Conservation (phyloP, 2,888 invertebrate genomes). For the Dicycla oo region DNA sequence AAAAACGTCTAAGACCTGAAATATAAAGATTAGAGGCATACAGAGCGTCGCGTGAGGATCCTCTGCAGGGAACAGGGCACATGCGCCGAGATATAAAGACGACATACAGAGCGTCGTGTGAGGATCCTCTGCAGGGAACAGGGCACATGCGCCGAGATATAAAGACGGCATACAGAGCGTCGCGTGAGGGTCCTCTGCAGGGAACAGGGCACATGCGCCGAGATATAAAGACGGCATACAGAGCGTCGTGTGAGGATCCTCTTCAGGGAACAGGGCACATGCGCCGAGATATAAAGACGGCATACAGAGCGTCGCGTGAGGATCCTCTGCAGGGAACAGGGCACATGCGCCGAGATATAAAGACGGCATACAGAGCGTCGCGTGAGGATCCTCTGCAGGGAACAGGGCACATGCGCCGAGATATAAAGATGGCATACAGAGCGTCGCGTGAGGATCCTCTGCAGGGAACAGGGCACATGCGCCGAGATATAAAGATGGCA, state of each 20-base stretch:
- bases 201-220: no score
- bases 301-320: slow-evolving; percentile 16
- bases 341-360: no score
- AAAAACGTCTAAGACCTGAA: slow-evolving; percentile 39
- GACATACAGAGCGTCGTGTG: no score
- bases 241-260: slow-evolving; percentile 16
- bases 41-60: slow-evolving; percentile 15
- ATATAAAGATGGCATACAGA: slow-evolving; percentile 2
- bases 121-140: slow-evolving; percentile 23
- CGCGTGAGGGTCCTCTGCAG: slow-evolving; percentile 27
- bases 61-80: slow-evolving; percentile 19
- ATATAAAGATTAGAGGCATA: slow-evolving; percentile 8
- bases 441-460: slow-evolving; percentile 24
- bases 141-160: no score
- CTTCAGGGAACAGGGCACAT: slow-evolving; percentile 39
- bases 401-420: no score
- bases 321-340: slow-evolving; percentile 26
- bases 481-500: slow-evolving; percentile 16
- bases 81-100: background rate
- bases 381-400: slow-evolving; percentile 32
- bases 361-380: slow-evolving; percentile 1
- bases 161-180: slow-evolving; percentile 2
- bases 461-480: no score
- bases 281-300: slow-evolving; percentile 20
- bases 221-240: slow-evolving; percentile 13